Evolutionary conservation across 2,888 invertebrate genomes (phyloP).

Genomic region (Emmelina monodactyla): DNA sequence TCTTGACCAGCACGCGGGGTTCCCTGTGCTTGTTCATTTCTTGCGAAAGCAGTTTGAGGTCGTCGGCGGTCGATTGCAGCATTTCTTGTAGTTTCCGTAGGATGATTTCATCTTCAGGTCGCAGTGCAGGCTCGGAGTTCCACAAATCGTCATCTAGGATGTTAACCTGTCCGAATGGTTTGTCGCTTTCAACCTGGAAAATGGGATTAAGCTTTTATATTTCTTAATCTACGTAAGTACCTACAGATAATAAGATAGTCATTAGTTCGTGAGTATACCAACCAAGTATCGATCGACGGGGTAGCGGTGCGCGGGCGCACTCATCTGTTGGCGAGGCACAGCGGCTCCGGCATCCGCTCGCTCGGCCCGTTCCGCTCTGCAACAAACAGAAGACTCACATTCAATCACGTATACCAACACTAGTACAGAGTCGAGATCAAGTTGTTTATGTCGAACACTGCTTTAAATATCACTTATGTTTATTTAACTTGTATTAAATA

Average conservation of each 20-base stretch:
- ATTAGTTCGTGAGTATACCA: conserved; percentile 16
- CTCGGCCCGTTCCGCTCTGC: conserved; percentile 38
- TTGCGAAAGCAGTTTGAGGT: conserved; percentile 49
- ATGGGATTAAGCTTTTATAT: not conserved
- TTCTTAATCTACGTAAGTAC: not conserved
- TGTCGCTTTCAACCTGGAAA: conserved; percentile 56
- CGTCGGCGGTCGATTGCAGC: conserved; percentile 56
- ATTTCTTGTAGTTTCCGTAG: conserved; percentile 50
- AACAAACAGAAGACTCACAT: conserved; percentile 23
- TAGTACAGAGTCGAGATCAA: no score
- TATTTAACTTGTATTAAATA: no score
- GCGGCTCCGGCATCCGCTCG: conserved; percentile 56
- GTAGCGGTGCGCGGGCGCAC: conserved; percentile 28
- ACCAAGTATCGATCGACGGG: conserved; percentile 64
- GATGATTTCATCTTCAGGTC: conserved; percentile 53
- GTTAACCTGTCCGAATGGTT: conserved; percentile 49
- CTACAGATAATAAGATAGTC: no score
- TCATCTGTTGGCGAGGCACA: conserved; percentile 63
- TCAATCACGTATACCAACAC: no score
- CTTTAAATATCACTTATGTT: no score
- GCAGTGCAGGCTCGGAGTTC: conserved; percentile 45
- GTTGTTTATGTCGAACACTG: no score
- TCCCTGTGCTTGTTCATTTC: conserved; percentile 43
- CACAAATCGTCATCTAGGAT: conserved; percentile 52
- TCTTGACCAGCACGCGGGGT: conserved; percentile 36